Conservation (phyloP, 2,888 invertebrate genomes). For the Epinotia bilunana region DNA sequence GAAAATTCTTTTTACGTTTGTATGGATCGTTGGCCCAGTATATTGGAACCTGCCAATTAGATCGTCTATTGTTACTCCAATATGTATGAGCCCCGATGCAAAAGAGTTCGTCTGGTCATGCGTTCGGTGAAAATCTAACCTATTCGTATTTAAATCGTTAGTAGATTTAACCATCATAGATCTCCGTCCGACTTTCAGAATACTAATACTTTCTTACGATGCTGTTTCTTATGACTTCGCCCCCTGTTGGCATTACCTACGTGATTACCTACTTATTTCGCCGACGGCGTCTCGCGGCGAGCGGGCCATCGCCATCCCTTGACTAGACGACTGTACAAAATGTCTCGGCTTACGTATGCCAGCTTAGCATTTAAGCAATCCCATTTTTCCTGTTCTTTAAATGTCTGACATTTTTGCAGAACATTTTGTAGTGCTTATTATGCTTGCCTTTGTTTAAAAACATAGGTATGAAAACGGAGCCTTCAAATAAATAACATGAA, state of each 20-base stretch:
- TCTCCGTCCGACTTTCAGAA: too few relatives aligned
- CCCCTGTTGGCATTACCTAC: constrained; percentile 23
- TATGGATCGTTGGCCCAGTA: too few relatives aligned
- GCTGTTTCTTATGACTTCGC: constrained; percentile 7
- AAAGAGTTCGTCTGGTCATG: too few relatives aligned
- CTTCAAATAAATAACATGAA: not conserved
- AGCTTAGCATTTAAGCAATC: constrained; percentile 42
- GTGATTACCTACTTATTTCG: constrained; percentile 30
- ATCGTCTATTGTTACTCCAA: too few relatives aligned
- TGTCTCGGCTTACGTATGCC: constrained; percentile 16
- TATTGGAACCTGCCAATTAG: too few relatives aligned
- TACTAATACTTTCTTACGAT: too few relatives aligned
- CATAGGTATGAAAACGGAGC: not conserved
- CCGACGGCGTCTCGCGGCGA: constrained; percentile 44
- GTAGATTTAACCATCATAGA: too few relatives aligned
- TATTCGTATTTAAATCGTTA: too few relatives aligned
- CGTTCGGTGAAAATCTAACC: too few relatives aligned
- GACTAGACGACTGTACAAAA: constrained; percentile 32
- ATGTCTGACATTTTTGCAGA: constrained; percentile 17
- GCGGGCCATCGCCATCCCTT: constrained; percentile 40
- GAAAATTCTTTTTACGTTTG: too few relatives aligned
- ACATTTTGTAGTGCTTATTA: too few relatives aligned
- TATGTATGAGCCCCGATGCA: too few relatives aligned
- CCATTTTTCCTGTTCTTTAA: constrained; percentile 24
- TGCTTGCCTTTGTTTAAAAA: constrained; percentile 3